These are phyloP conservation scores for Chymomyza costata DNA, from an alignment of 1,140 invertebrate species.

Conservation along the genomic window DNA sequence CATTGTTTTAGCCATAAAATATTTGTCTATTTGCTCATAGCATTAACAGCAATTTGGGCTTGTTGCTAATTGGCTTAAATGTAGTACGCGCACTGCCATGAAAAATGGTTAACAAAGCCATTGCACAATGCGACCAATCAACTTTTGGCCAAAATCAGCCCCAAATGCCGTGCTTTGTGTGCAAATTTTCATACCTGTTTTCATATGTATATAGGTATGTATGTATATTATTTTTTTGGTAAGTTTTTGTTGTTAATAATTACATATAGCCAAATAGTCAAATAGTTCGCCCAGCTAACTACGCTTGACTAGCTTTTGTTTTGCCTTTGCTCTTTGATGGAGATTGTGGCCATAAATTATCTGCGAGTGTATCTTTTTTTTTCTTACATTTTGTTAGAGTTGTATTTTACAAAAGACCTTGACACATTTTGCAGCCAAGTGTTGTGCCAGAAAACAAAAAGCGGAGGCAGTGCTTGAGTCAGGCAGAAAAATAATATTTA, in stretches of 20 bases:
- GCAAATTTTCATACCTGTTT: slow-evolving; percentile 29
- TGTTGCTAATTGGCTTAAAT: slow-evolving; percentile 59
- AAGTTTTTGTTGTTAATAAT: slow-evolving; percentile 31
- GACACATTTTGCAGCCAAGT: slow-evolving; percentile 57
- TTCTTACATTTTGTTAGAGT: slow-evolving; percentile 37
- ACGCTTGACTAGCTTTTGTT: slow-evolving; percentile 43
- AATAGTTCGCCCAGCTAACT: slow-evolving; percentile 16
- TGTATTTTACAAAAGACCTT: slow-evolving; percentile 61
- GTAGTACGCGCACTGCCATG: slow-evolving; percentile 29
- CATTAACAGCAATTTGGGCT: slow-evolving; percentile 48
- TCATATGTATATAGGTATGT: no score
- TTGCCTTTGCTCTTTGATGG: slow-evolving; percentile 27
- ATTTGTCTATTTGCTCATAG: slow-evolving; percentile 51
- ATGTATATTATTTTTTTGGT: no score
- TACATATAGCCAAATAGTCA: slow-evolving; percentile 26
- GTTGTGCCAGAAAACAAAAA: neutral
- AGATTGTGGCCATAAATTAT: slow-evolving; percentile 14
- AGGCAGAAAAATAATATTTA: no score
- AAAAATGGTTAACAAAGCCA: slow-evolving; percentile 19
- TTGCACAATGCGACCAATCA: slow-evolving; percentile 60
- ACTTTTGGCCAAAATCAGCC: slow-evolving; percentile 43
- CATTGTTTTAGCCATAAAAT: slow-evolving; percentile 51
- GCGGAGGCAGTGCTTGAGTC: no score
- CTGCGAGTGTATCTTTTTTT: slow-evolving; percentile 26
- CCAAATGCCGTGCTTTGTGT: slow-evolving; percentile 58